A percentile compares a stretch with the other conserved stretches of the same genome.
Conservation (phyloP, 2,113 vertebrate species). For the Catharus bicknelli region DNA sequence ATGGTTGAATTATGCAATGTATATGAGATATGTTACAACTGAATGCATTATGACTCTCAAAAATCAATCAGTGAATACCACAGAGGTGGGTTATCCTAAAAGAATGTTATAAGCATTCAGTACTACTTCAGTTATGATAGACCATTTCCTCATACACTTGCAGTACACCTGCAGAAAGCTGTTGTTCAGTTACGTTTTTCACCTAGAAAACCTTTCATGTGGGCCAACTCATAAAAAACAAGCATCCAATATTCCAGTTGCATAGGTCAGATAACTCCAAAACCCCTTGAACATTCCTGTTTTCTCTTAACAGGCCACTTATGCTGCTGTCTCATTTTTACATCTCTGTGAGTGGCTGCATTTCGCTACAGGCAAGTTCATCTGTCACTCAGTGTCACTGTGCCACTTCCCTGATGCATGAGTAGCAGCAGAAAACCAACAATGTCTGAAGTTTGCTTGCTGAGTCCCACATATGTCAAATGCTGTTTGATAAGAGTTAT, state of each 20-base stretch:
- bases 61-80: not conserved
- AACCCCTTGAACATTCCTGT: not conserved
- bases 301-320: not conserved
- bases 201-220: not conserved
- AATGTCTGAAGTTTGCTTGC: not conserved
- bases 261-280: not conserved
- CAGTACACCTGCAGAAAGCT: not conserved
- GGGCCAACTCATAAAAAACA: not conserved
- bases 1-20: not conserved
- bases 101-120: not conserved
- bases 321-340: not conserved
- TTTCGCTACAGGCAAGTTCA: not conserved
- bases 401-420: not conserved
- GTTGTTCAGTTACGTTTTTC: not conserved
- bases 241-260: not conserved
- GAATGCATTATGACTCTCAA: not conserved
- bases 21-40: not conserved
- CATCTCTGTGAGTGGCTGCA: not conserved
- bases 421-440: not conserved
- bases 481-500: not conserved
- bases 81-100: not conserved
- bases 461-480: not conserved
- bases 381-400: not conserved
- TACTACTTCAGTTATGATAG: not conserved
- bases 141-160: not conserved